Evolutionary conservation across 2,888 invertebrate species (phyloP), one percentile per base, ranked within the genome.

Genomic region (Chrysopilus asiliformis): DNA sequence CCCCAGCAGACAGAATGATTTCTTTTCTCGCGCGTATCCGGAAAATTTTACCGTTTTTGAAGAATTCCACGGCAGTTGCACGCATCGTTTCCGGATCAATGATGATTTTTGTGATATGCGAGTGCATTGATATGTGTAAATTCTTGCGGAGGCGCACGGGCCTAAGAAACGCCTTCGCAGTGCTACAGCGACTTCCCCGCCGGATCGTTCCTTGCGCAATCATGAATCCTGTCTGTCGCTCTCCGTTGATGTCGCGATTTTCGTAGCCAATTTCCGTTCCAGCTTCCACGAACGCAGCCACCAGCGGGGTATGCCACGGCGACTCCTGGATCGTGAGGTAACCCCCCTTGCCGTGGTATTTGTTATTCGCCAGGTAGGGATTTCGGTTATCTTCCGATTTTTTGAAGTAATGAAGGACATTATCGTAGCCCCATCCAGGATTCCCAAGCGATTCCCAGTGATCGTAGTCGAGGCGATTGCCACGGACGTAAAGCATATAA

Each of bases 401-500:
- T 49, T 79, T 80, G 56, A 93, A 94, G 53, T 94, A 94, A 32
- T 79, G 77, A 4, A 94, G 66, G 1, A 83, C 84, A 40, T 84
- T 75, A 2, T 77, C 68, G 62, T 85, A 93, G 1, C 79, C 76
- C 93, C 93, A 94, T 5, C 89, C 90, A 0, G 79, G 69, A 51
- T 93, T 91, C 1, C 93, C 90, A 44, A 80, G 60, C 2, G 72
- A 65, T 49, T 86, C 85, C 93, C 94, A 94, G 30, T 76, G 71
- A 54, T 93, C 85, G 59, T 85, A 94, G 56, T 94, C 94, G 47
- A 74, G 68, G 38, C 70, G 69, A 55, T 79, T 84, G 8, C 91
- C 91, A 43, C 91, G 66, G 0, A 89, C 83, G 57, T 91, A 91
- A 3, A 90, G 68, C 90, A 91, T 89, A 57, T 85, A 85, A 56